Base-by-base conservation (phyloP, 1,140 invertebrate species). In the Capitella teleta region DNA sequence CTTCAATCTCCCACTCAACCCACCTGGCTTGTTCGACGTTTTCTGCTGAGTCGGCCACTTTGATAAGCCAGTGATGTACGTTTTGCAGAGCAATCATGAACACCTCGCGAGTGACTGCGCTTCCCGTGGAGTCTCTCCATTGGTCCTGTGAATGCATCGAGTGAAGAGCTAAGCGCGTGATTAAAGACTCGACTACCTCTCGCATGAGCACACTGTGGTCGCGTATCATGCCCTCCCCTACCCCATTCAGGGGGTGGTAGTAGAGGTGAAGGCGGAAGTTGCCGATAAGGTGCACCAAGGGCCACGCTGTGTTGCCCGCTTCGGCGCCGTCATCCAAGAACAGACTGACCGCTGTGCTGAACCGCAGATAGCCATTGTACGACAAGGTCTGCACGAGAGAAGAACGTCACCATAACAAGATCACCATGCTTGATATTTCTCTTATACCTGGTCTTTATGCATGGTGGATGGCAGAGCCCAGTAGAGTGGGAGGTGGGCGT, bases 51-150 rank as follows among this genome's bases (percentile, higher is more conserved):
- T 84, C 79, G 19, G 84, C 83, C 5, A 80, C 86, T 52, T 84
- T 78, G 8, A 91, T 77, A 16, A 86, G 77, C 46, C 93, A 80
- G 47, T 83, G 78, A 42, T 87, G 81, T 1, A 96, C 67, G 62
- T 89, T 86, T 59, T 92, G 87, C 28, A 96, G 74, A 2, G 85
- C 82, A 19, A 92, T 75, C 90, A 96, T 94, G 38, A 98, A 74
- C 30, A 84, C 79, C 56, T 82, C 76, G 50, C 85, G 73, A n/a
- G 78, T 79, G 0, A 87, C 79, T 55, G 74, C 75, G 28, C 76
- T 55, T 30, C 76, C 60, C 51, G 34, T 63, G 30, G 30, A 56
- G 43, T 53, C 63, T 74, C 65, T 66, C 57, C 53, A 63, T 30
- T 49, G 51, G 40, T 55, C 53, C 55, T 59, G 36, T 32, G 47